These are phyloP conservation scores for Argyrosomus regius DNA, from an alignment of 2,797 vertebrate species.

Conservation along the genomic window DNA sequence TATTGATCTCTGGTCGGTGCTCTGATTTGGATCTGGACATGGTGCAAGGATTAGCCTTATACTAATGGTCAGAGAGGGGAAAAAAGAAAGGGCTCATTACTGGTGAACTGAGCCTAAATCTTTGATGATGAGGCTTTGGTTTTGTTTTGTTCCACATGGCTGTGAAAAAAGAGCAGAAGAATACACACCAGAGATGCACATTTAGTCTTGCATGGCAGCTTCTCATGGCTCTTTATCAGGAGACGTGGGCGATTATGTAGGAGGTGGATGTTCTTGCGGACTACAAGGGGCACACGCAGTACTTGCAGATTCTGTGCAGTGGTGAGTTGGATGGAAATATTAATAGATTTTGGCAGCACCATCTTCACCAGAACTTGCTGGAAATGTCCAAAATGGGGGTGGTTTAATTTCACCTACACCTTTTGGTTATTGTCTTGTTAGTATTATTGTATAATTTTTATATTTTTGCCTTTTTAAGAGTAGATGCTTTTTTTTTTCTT, in stretches of 20 bases:
- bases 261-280: slow-evolving; percentile 81
- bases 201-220: slow-evolving; percentile 69
- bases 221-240: slow-evolving; percentile 70
- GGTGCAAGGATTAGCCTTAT: slow-evolving; percentile 1
- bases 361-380: slow-evolving; percentile 66
- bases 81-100: slow-evolving; percentile 8
- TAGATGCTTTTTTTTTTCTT: not conserved
- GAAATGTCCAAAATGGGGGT: slow-evolving; percentile 47
- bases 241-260: slow-evolving; percentile 76
- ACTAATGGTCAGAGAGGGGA: not conserved
- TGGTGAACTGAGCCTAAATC: slow-evolving; percentile 30
- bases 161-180: slow-evolving; percentile 27
- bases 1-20: not conserved
- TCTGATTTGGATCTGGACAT: slow-evolving; percentile 12
- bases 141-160: slow-evolving; percentile 38
- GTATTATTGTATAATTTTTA: not conserved
- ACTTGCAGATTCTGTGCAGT: slow-evolving; percentile 71
- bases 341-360: slow-evolving; percentile 76
- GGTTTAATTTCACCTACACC: slow-evolving; percentile 29
- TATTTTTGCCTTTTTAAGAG: not conserved
- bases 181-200: slow-evolving; percentile 45
- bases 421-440: slow-evolving; percentile 7
- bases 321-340: slow-evolving; percentile 76
- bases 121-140: slow-evolving; percentile 14
- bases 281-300: slow-evolving; percentile 77